Base-by-base conservation (phyloP, 2,888 invertebrate species). In the Diadromus collaris region DNA sequence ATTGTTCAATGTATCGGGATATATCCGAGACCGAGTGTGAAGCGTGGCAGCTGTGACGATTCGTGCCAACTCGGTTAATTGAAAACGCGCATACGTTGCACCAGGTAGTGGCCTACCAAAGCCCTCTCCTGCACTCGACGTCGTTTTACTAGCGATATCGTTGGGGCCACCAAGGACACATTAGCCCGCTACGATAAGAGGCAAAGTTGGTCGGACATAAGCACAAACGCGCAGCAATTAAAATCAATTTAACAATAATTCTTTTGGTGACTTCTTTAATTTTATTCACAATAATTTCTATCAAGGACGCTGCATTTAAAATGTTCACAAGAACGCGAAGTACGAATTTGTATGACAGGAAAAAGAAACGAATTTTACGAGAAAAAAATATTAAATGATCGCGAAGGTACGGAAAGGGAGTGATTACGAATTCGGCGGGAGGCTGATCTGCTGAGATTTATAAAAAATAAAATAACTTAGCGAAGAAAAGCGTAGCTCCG, bases 41-140 rank as follows among this genome's bases (percentile, higher is more conserved):
- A 63, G 34, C 64, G 63, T 16, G 54, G 6, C n/a, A 16, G n/a
- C 27, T 61, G 51, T 70, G 3, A 32, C 24, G 65, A 56, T 41
- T 56, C 46, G 46, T 65, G 46, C 56, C 73, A 46, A 65, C 65
- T 16, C 46, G 58, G 58, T 58, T 64, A 64, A 58, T 61, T 69
- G 69, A 63, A 75, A 68, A 46, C 54, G 32, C 38, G 13, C 34
- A 41, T 41, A 24, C 73, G 44, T 21, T 73, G n/a, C 34, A 72
- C 16, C 54, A n/a, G 24, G 27, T 24, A 27, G 54, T 6, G 24
- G 24, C n/a, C 27, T 27, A 54, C 54, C 54, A 13, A 24, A 24
- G 54, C 10, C 10, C 54, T 13, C 19, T 38, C 34, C 34, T 41
- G 27, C 27, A 51, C 34, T 32, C 9, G 27, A 34, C 34, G 24